A percentile compares a stretch with the other conserved stretches of the same genome.
Evolutionary conservation across 2,888 invertebrate genomes (phyloP).

Genomic region (Elmis aenea): DNA sequence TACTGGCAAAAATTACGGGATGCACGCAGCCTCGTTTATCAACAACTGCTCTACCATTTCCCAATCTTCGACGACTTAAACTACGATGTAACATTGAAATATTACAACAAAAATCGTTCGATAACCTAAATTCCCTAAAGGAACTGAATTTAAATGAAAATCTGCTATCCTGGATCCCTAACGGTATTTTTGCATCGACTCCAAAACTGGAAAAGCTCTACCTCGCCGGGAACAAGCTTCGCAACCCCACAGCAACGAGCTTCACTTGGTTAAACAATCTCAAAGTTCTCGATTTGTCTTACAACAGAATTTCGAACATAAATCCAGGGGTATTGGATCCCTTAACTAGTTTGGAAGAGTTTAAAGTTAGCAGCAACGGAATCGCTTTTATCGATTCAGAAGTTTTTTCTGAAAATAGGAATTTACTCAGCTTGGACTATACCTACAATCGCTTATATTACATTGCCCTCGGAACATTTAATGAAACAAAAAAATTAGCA

Average conservation of each 20-base stretch:
- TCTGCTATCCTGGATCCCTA: constrained; percentile 19
- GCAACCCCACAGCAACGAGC: constrained; percentile 22
- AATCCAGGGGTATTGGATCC: constrained; percentile 24
- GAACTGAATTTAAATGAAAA: constrained; percentile 21
- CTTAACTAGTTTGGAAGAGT: constrained; percentile 15
- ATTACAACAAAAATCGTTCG: constrained; percentile 15
- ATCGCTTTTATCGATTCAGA: constrained; percentile 19
- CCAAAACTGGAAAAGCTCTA: constrained; percentile 15
- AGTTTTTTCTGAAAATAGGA: constrained; percentile 21
- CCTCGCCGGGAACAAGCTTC: constrained; percentile 21
- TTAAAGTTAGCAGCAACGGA: constrained; percentile 23
- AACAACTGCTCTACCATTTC: constrained; percentile 15
- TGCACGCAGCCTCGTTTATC: background rate
- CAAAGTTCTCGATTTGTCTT: constrained; percentile 20
- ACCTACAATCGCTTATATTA: constrained; percentile 20
- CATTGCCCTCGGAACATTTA: constrained; percentile 23
- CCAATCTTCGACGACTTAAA: constrained; percentile 12
- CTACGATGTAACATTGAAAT: constrained; percentile 17
- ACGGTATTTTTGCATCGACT: constrained; percentile 20
- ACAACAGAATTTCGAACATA: constrained; percentile 22
- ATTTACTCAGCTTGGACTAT: constrained; percentile 20
- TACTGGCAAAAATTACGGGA: background rate
- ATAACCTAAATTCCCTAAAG: constrained; percentile 14
- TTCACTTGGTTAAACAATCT: constrained; percentile 22
- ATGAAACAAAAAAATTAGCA: constrained; percentile 18